Conservation (phyloP, 2,113 vertebrate species). For the Hystrix cristata region DNA sequence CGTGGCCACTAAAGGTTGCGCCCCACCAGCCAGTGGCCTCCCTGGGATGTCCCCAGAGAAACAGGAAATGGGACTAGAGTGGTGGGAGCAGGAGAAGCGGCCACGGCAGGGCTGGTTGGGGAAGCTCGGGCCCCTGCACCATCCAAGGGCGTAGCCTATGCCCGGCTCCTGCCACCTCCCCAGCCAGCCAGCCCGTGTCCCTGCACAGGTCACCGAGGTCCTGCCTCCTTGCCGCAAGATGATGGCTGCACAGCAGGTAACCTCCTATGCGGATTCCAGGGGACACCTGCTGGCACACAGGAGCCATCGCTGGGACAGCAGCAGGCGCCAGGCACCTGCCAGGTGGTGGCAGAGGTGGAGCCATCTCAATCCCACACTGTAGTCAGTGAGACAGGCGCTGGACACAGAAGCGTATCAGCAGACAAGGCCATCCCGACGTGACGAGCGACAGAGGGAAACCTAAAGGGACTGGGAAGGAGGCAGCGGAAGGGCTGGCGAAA, state of each 20-base stretch:
- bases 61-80: not conserved
- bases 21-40: not conserved
- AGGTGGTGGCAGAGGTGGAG: not conserved
- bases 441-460: not conserved
- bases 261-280: rapidly evolving
- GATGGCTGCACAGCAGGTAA: not conserved
- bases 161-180: not conserved
- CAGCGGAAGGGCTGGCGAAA: not conserved
- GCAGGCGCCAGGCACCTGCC: rapidly evolving
- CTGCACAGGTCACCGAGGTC: not conserved
- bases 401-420: not conserved
- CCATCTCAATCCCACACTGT: not conserved
- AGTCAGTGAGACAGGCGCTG: not conserved
- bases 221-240: not conserved
- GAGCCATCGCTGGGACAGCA: not conserved
- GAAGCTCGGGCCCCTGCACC: rapidly evolving
- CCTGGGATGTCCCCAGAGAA: not conserved
- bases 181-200: rapidly evolving
- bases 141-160: not conserved
- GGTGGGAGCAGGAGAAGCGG: not conserved
- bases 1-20: not conserved
- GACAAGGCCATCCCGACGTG: not conserved
- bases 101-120: not conserved
- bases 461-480: not conserved
- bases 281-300: rapidly evolving